Evolutionary conservation across 2,797 vertebrate genomes (phyloP).

Genomic region (Neostethus bicornis): DNA sequence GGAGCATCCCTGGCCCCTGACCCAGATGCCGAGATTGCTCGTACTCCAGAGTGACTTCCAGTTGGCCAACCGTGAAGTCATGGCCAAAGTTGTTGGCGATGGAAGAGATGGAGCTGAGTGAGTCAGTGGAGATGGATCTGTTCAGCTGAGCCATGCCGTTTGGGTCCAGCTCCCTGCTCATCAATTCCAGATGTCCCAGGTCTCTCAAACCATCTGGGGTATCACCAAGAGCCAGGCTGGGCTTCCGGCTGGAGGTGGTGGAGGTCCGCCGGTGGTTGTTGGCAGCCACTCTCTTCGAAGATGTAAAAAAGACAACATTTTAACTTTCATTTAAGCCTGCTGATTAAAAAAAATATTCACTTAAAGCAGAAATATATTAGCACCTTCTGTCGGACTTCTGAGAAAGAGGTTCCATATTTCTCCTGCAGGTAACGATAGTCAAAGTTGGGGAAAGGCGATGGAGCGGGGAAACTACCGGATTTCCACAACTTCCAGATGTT

Average conservation of each 20-base stretch:
- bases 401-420: constrained; percentile 88
- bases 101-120: constrained; percentile 94
- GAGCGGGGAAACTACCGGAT: constrained; percentile 90
- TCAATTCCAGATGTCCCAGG: constrained; percentile 92
- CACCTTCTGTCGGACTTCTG: constrained; percentile 88
- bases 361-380: too few relatives aligned
- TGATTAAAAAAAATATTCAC: too few relatives aligned
- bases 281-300: constrained; percentile 78
- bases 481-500: constrained; percentile 97
- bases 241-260: constrained; percentile 80
- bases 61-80: constrained; percentile 92
- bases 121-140: constrained; percentile 92
- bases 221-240: constrained; percentile 87
- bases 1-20: constrained; percentile 70
- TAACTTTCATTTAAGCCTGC: background rate
- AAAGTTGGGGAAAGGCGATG: constrained; percentile 97
- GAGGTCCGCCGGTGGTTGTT: constrained; percentile 73
- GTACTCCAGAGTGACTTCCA: constrained; percentile 92
- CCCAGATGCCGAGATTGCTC: constrained; percentile 68
- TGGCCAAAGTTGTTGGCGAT: constrained; percentile 96
- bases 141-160: constrained; percentile 77
- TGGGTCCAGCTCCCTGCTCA: constrained; percentile 87
- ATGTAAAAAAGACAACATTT: background rate
- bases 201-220: constrained; percentile 87
- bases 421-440: constrained; percentile 95